Conservation (phyloP, 2,888 invertebrate species). For the Halictus quadricinctus region DNA sequence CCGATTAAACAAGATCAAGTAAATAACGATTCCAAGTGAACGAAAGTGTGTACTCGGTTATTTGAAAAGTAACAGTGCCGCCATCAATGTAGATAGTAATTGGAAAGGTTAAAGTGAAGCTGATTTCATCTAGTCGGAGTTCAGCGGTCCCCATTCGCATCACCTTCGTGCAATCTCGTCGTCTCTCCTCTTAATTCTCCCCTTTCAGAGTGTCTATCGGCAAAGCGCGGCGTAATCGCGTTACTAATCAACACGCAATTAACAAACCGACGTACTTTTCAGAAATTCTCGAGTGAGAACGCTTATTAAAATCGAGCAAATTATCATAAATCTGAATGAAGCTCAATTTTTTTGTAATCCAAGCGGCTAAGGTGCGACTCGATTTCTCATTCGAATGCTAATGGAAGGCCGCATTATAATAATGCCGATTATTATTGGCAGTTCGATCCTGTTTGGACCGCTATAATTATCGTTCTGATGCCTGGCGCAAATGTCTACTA, state of each 20-base stretch:
- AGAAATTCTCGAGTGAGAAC: neutral
- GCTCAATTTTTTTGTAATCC: conserved; percentile 17
- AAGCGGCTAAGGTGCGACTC: neutral
- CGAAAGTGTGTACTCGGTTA: neutral
- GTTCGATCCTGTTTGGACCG: conserved; percentile 14
- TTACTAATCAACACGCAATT: conserved; percentile 17
- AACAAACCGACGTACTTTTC: conserved; percentile 16
- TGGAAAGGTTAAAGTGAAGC: conserved; percentile 34
- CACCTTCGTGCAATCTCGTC: conserved; percentile 5
- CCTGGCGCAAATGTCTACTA: neutral
- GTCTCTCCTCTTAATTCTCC: conserved; percentile 16
- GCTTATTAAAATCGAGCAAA: conserved; percentile 40
- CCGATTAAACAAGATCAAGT: neutral
- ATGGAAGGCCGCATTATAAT: conserved; percentile 28
- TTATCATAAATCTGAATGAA: conserved; percentile 56
- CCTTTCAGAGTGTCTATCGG: conserved; percentile 26
- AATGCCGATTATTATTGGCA: conserved; percentile 25
- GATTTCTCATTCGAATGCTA: conserved; percentile 36
- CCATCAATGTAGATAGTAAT: neutral
- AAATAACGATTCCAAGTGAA: neutral
- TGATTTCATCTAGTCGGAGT: conserved; percentile 31
- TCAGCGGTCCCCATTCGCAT: conserved; percentile 10
- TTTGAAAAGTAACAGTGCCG: neutral
- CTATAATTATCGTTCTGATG: neutral
- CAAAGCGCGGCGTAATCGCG: conserved; percentile 29